Percentiles rank a stretch among this genome's conserved stretches.
Evolutionary conservation across 2,888 invertebrate genomes (phyloP).

Genomic region (Sepiola atlantica): DNA sequence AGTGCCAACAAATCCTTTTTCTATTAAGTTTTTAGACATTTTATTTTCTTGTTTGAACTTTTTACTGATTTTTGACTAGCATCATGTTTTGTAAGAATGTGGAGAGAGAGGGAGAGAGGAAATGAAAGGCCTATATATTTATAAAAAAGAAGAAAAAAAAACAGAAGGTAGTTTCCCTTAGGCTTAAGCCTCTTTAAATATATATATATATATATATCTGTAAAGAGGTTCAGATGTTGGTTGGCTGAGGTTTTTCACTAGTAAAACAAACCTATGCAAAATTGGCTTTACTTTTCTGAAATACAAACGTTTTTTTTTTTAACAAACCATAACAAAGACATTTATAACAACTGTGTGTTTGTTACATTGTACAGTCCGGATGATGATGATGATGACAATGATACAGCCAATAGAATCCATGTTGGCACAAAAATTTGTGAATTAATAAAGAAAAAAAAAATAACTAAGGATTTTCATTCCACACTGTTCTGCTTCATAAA

Average conservation of each 20-base stretch:
- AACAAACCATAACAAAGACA: slow-evolving; percentile 13
- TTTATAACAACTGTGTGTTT: neutral
- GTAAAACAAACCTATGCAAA: neutral
- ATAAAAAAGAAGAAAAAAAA: neutral
- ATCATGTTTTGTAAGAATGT: slow-evolving; percentile 19
- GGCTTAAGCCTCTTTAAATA: neutral
- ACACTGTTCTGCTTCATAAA: slow-evolving; percentile 17
- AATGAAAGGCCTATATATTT: neutral
- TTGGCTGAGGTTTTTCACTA: neutral
- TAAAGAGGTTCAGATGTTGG: neutral
- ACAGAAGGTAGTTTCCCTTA: neutral
- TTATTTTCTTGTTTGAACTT: neutral
- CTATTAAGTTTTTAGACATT: neutral
- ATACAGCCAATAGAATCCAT: neutral
- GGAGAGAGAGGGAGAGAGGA: neutral
- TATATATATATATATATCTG: neutral
- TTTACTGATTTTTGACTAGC: slow-evolving; percentile 23
- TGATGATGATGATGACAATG: neutral
- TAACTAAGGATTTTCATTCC: neutral
- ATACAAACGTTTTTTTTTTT: neutral
- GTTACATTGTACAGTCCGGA: slow-evolving; percentile 20
- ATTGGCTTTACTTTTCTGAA: neutral
- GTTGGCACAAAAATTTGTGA: neutral
- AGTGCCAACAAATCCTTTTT: neutral
- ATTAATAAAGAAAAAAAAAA: neutral